phyloP scores from a whole-genome alignment of 1,140 invertebrate species.

The Conus betulinus region DNA sequence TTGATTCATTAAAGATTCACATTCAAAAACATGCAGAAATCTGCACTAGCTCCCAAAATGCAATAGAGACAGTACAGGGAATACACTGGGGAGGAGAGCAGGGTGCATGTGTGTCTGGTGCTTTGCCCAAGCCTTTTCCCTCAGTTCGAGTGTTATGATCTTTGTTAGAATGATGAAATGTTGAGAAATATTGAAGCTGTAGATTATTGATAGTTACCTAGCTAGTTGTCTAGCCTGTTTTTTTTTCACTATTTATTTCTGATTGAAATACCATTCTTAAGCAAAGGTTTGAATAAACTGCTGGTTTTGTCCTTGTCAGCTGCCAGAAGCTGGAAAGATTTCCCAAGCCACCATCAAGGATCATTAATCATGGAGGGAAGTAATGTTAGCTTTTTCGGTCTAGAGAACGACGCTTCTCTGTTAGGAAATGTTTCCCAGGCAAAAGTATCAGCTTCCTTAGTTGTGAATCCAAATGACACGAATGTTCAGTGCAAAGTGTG shows the following conservation, averaged over 20 bases:
- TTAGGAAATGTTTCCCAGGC: background rate
- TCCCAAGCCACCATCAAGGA: background rate
- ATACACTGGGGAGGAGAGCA: no score
- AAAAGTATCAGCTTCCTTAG: background rate
- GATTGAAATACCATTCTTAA: background rate
- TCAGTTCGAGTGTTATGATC: no score
- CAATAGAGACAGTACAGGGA: no score
- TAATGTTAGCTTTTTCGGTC: background rate
- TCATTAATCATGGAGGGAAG: background rate
- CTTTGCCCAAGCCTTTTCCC: no score
- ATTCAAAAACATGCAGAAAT: background rate
- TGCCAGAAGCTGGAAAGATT: background rate
- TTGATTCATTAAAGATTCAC: conserved; percentile 31
- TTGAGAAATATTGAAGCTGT: no score
- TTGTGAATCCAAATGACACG: background rate
- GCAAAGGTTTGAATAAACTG: background rate
- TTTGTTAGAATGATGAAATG: no score
- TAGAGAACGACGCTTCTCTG: background rate
- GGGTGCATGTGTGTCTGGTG: no score
- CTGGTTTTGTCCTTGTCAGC: background rate
- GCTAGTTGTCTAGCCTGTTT: no score
- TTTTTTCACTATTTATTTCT: background rate
- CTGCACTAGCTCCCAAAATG: background rate
- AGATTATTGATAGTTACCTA: no score
- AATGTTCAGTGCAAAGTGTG: conserved; percentile 21